Percentiles rank a stretch among this genome's conserved stretches.
Conservation (phyloP, 2,888 invertebrate species). For the Schrankia costaestrigalis region DNA sequence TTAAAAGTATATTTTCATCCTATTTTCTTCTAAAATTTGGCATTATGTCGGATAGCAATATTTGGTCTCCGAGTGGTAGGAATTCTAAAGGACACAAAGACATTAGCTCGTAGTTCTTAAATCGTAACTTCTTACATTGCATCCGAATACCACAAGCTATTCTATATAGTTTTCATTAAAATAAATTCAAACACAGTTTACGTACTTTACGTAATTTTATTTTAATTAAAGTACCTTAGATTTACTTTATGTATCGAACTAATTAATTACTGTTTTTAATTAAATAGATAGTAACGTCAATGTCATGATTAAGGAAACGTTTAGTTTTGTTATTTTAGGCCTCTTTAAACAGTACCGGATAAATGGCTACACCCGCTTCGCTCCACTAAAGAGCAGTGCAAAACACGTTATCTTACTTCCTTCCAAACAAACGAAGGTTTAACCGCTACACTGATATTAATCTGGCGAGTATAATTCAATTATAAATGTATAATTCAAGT, state of each 20-base stretch:
- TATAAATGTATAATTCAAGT: conserved; percentile 18
- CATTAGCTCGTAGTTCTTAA: too few species aligned
- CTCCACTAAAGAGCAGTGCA: conserved; percentile 20
- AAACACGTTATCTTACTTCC: conserved; percentile 27
- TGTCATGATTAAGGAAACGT: conserved; percentile 1
- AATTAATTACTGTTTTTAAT: not conserved
- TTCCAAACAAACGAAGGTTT: conserved; percentile 22
- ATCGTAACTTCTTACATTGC: too few species aligned
- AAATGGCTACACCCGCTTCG: conserved; percentile 6
- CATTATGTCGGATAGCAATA: too few species aligned
- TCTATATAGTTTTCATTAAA: too few species aligned
- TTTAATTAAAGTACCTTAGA: too few species aligned
- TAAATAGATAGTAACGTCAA: not conserved
- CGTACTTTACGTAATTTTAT: too few species aligned
- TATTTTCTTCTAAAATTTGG: too few species aligned
- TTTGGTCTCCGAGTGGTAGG: too few species aligned
- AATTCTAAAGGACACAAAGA: too few species aligned
- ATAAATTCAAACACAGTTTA: too few species aligned
- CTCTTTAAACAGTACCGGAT: conserved; percentile 15
- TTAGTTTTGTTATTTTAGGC: conserved; percentile 9
- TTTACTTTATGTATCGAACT: not conserved
- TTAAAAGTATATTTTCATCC: too few species aligned
- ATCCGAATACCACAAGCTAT: too few species aligned
- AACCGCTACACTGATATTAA: conserved; percentile 22
- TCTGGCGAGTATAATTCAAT: conserved; percentile 19